Evolutionary conservation across 1,140 invertebrate species (phyloP), one percentile per base, ranked within the genome.

Genomic region (Branchinecta lynchi): DNA sequence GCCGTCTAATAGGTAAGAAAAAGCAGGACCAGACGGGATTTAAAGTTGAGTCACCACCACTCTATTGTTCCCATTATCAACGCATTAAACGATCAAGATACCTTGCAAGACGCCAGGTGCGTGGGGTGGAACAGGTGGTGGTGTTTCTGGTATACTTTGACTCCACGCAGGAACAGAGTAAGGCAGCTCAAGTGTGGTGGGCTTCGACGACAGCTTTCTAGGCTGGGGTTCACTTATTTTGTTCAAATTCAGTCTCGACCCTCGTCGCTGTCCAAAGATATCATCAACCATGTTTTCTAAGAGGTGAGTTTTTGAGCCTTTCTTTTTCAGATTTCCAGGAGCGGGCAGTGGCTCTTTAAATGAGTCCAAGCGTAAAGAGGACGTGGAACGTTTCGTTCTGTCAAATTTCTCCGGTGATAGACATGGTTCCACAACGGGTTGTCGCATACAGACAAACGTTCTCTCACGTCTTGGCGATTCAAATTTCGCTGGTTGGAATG

Each of bases 281-380:
- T 60, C 51, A 60, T 60, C 51, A 60, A 60, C 51, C 51, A 60
- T 60, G 51, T 60, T 60, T 60, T 60, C 51, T 12, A 60, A 20
- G 17, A 60, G 51, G 12, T 60, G 51, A 12, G 51, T 60, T 60
- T 60, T 60, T 6, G 51, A 60, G 12, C 12, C 12, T 60, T 60
- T 60, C 17, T 60, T 60, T 20, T 60, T 60, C 2, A 20, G 12
- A 6, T 20, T 60, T 60, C 51, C 51, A 60, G 51, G 51, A 15
- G 12, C 2, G 32, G 32, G 32, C 5, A 32, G 32, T 12, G 51
- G 51, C 51, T 60, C 51, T 60, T 60, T 60, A 6, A 60, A 60
- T 60, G 51, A 60, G 6, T 60, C 17, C 51, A 60, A 60, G 12
- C 51, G 12, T 20, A 60, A 60, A 15, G 51, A 60, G 2, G 51